A percentile compares a stretch with the other conserved stretches of the same genome.
phyloP scores from a whole-genome alignment of 2,113 vertebrate species.

The Empidonax traillii region DNA sequence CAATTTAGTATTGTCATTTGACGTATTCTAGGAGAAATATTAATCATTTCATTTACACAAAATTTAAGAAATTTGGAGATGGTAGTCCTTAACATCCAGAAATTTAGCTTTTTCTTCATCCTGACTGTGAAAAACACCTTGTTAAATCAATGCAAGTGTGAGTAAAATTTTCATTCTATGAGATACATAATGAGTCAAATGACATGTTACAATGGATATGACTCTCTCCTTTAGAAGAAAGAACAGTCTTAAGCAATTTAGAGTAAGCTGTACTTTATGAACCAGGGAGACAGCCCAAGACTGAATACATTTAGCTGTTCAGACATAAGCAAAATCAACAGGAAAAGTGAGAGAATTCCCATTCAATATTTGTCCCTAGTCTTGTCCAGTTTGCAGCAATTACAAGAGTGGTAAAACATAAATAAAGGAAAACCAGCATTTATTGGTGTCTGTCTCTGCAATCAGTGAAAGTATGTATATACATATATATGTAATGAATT shows the following conservation, averaged over 20 bases:
- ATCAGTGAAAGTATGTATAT: neutral
- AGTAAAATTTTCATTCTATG: neutral
- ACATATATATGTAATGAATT: neutral
- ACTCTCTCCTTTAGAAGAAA: neutral
- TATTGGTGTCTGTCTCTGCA: neutral
- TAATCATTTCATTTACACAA: neutral
- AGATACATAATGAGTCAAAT: neutral
- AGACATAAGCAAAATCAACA: neutral
- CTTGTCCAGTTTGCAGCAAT: neutral
- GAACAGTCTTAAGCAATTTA: neutral
- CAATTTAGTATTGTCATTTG: neutral
- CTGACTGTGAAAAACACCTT: neutral
- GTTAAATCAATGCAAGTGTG: neutral
- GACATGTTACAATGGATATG: neutral
- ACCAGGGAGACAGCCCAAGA: neutral
- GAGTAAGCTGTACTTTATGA: neutral
- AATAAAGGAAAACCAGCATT: neutral
- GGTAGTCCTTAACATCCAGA: neutral
- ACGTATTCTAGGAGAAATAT: neutral
- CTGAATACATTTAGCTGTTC: neutral
- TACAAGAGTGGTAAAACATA: neutral
- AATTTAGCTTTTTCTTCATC: neutral
- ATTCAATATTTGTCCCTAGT: neutral
- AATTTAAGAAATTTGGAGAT: neutral
- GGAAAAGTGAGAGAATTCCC: neutral